Conservation (phyloP, 2,797 vertebrate species). For the Poeciliopsis turneri region DNA sequence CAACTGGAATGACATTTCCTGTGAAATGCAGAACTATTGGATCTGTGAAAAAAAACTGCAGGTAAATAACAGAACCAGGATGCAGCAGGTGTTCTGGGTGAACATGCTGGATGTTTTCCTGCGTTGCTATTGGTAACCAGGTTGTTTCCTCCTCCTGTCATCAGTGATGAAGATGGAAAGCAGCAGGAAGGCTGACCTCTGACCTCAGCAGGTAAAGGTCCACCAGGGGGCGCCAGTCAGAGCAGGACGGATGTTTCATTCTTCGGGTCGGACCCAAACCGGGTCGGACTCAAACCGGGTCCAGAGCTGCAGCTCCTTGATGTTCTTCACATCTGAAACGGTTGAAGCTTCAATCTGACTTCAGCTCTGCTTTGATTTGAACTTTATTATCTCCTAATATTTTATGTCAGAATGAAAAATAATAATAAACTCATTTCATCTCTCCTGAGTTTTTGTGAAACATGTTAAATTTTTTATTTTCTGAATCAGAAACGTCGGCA, state of each 20-base stretch:
- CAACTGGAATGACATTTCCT: not conserved
- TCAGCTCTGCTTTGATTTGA: not conserved
- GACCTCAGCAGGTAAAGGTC: not conserved
- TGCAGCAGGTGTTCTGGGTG: not conserved
- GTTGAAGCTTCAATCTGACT: not conserved
- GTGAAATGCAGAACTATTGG: not conserved
- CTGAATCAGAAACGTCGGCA: not conserved
- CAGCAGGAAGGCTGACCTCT: not conserved
- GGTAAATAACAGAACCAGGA: not conserved
- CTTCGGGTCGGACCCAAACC: not conserved
- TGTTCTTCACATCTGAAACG: too few relatives aligned
- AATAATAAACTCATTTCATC: not conserved
- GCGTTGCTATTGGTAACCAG: not conserved
- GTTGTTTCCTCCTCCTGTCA: not conserved
- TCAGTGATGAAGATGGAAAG: not conserved
- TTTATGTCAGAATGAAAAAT: not conserved
- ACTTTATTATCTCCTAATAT: not conserved
- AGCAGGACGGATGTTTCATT: not conserved
- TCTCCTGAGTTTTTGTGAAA: not conserved
- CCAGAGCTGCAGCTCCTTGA: not conserved
- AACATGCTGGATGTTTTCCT: not conserved
- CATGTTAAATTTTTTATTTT: not conserved
- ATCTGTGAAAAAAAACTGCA: not conserved
- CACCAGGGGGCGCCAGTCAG: not conserved
- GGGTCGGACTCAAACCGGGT: too few relatives aligned